Conservation (phyloP, 2,888 invertebrate genomes). For the Leptinotarsa peninsularis region DNA sequence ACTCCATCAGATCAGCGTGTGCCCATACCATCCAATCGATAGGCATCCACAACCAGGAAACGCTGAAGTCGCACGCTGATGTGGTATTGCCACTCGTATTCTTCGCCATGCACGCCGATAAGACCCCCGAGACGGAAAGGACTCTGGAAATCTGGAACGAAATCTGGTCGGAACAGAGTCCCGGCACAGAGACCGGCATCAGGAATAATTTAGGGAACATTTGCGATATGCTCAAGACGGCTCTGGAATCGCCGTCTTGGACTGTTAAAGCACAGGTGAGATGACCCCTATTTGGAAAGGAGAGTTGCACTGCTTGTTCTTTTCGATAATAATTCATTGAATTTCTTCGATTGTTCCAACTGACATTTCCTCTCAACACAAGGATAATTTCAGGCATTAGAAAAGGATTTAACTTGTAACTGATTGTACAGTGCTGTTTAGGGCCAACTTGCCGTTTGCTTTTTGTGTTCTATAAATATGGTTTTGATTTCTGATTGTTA, state of each 20-base stretch:
- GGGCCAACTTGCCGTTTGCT: too few species aligned
- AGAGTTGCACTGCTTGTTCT: too few species aligned
- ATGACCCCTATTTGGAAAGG: too few species aligned
- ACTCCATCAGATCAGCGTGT: conserved; percentile 78
- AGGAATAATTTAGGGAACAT: conserved; percentile 81
- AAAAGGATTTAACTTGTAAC: too few species aligned
- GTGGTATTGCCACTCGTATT: conserved; percentile 86
- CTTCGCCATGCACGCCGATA: conserved; percentile 89
- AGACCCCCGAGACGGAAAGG: conserved; percentile 74
- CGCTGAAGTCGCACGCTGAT: conserved; percentile 81
- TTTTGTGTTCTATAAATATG: too few species aligned
- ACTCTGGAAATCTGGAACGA: conserved; percentile 86
- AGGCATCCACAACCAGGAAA: conserved; percentile 84
- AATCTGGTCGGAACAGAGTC: conserved; percentile 89
- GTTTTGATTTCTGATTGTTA: neutral
- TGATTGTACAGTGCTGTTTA: too few species aligned
- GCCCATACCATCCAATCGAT: conserved; percentile 83
- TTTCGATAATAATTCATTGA: too few species aligned
- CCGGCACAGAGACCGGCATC: conserved; percentile 86
- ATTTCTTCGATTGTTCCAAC: too few species aligned
- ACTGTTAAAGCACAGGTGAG: conserved; percentile 84
- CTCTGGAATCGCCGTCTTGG: conserved; percentile 88
- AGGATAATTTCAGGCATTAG: too few species aligned
- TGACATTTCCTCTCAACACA: too few species aligned
- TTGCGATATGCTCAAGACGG: conserved; percentile 75